These are phyloP conservation scores for Cherax destructor DNA, from an alignment of 1,140 invertebrate species.

Conservation along the genomic window DNA sequence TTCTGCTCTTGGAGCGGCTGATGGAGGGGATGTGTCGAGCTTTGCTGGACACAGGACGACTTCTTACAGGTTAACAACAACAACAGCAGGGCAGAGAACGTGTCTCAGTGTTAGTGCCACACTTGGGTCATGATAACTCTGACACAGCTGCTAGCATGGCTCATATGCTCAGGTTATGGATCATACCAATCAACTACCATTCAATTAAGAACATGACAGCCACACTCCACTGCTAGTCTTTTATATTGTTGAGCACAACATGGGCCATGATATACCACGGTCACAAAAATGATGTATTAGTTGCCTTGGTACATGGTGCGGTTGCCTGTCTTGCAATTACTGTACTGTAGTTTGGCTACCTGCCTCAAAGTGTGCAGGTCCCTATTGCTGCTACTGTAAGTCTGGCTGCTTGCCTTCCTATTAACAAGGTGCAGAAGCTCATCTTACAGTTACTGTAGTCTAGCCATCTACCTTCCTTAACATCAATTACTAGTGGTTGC, in stretches of 20 bases:
- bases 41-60: conserved; percentile 64
- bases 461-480: background rate
- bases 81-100: conserved; percentile 58
- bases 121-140: conserved; percentile 57
- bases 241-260: conserved; percentile 49
- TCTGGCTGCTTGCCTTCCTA: conserved; percentile 53
- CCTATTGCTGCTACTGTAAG: conserved; percentile 42
- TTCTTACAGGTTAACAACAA: conserved; percentile 67
- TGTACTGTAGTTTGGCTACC: conserved; percentile 38
- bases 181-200: conserved; percentile 53
- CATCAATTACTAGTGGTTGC: conserved; percentile 2
- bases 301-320: conserved; percentile 50
- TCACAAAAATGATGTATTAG: conserved; percentile 33
- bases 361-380: conserved; percentile 19
- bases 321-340: conserved; percentile 47
- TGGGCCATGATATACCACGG: conserved; percentile 37
- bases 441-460: conserved; percentile 33
- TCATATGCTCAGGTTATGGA: conserved; percentile 44
- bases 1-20: conserved; percentile 60
- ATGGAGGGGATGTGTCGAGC: conserved; percentile 61
- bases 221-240: conserved; percentile 54
- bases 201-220: conserved; percentile 46
- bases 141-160: conserved; percentile 51
- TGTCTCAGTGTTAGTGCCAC: conserved; percentile 60
- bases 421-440: conserved; percentile 25